These are phyloP conservation scores for Aelia acuminata DNA, from an alignment of 2,888 invertebrate genomes.

Conservation along the genomic window DNA sequence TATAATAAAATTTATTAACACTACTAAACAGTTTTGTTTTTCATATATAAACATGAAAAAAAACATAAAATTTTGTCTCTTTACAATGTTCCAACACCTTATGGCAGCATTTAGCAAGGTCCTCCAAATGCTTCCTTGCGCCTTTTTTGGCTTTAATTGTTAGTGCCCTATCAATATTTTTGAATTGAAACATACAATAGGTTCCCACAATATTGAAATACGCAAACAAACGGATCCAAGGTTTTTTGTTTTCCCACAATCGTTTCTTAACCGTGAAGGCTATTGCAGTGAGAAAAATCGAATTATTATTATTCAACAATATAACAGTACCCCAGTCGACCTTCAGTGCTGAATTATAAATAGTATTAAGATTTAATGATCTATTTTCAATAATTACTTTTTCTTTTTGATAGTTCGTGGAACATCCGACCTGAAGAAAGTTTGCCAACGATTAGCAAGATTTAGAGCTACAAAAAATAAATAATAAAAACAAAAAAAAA, in stretches of 20 bases:
- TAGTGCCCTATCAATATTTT: background rate
- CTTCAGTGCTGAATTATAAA: background rate
- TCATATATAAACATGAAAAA: too few relatives aligned
- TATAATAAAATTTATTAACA: too few relatives aligned
- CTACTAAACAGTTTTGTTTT: too few relatives aligned
- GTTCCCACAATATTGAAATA: background rate
- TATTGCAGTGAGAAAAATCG: background rate
- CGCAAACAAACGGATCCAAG: conserved; percentile 1
- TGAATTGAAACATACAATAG: background rate
- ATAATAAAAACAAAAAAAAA: too few relatives aligned
- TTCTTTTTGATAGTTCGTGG: background rate
- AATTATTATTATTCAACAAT: conserved; percentile 1
- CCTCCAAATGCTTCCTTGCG: too few relatives aligned
- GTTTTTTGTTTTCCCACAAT: conserved; percentile 32
- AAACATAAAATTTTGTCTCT: too few relatives aligned
- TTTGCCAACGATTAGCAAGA: too few relatives aligned
- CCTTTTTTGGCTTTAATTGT: too few relatives aligned
- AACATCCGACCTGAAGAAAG: background rate
- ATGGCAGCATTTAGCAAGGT: background rate
- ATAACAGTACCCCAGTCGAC: background rate
- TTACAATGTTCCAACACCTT: too few relatives aligned
- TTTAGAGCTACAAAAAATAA: too few relatives aligned
- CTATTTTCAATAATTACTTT: background rate
- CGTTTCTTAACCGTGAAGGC: conserved; percentile 25
- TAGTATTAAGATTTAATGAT: background rate